A percentile compares a stretch with the other conserved stretches of the same genome.
phyloP scores from a whole-genome alignment of 2,888 invertebrate genomes.

The Eilema sororculum region DNA sequence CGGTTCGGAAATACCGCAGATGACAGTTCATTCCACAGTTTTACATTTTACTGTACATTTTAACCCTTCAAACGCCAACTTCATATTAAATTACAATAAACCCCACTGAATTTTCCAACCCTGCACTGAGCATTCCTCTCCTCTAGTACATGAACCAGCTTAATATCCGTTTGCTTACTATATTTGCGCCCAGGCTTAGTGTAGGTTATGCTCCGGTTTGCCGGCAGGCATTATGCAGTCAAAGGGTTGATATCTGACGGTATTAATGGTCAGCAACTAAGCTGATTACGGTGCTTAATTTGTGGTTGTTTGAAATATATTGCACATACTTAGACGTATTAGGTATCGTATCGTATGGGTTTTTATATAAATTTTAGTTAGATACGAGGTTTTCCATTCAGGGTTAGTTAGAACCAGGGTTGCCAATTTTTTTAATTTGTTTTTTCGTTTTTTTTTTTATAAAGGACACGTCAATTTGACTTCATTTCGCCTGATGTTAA shows the following conservation, averaged over 20 bases:
- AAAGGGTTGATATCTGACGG: conserved; percentile 71
- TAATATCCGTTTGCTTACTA: conserved; percentile 79
- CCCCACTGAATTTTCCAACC: neutral
- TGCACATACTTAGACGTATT: neutral
- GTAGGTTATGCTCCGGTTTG: conserved; percentile 67
- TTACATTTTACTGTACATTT: no score
- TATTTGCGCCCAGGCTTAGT: conserved; percentile 79
- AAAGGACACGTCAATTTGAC: no score
- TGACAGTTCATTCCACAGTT: no score
- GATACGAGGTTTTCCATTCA: no score
- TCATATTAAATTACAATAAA: neutral
- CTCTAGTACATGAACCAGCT: conserved; percentile 69
- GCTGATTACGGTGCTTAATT: conserved; percentile 75
- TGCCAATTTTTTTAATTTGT: no score
- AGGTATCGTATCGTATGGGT: no score
- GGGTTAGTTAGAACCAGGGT: no score
- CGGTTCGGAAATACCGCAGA: no score
- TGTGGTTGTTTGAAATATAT: conserved; percentile 46
- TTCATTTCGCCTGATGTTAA: no score
- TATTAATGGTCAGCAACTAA: conserved; percentile 54
- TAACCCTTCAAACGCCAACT: neutral
- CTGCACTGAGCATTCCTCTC: conserved; percentile 27
- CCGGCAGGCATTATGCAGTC: conserved; percentile 61
- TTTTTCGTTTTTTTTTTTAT: no score
- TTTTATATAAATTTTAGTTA: no score